phyloP scores from a whole-genome alignment of 2,888 invertebrate species.

The Dorcus hopei region DNA sequence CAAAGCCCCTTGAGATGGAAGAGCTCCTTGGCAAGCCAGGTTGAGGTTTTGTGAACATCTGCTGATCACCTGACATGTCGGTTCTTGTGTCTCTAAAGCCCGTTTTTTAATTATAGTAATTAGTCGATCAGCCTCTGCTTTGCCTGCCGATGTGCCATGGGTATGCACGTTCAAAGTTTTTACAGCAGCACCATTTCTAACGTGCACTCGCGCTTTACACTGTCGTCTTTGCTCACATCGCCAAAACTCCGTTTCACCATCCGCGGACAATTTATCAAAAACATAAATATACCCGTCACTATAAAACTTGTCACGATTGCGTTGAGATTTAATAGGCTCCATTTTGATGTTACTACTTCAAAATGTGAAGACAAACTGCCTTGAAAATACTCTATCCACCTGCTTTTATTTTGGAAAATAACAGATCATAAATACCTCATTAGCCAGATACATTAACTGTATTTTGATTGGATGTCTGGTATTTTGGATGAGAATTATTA shows the following conservation, averaged over 20 bases:
- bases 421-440: no score
- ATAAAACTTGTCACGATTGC: background rate
- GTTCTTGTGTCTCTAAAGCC: background rate
- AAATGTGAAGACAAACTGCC: background rate
- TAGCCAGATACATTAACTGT: no score
- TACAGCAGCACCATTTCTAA: background rate
- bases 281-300: no score
- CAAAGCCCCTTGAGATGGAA: conserved; percentile 6
- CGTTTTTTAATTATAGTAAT: conserved; percentile 4
- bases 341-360: conserved; percentile 4
- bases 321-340: conserved; percentile 1
- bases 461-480: no score
- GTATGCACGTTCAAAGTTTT: background rate
- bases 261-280: no score
- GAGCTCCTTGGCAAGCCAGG: conserved; percentile 7
- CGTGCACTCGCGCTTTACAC: no score
- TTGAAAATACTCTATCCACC: background rate
- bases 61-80: conserved; percentile 4
- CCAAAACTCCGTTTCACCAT: no score
- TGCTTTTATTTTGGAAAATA: no score
- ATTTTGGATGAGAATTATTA: no score
- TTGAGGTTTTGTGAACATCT: conserved; percentile 5
- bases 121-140: conserved; percentile 7
- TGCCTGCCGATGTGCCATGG: conserved; percentile 12
- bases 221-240: no score